A percentile compares a stretch with the other conserved stretches of the same genome.
Evolutionary conservation across 2,113 vertebrate species (phyloP).

Genomic region (Saguinus imperator): DNA sequence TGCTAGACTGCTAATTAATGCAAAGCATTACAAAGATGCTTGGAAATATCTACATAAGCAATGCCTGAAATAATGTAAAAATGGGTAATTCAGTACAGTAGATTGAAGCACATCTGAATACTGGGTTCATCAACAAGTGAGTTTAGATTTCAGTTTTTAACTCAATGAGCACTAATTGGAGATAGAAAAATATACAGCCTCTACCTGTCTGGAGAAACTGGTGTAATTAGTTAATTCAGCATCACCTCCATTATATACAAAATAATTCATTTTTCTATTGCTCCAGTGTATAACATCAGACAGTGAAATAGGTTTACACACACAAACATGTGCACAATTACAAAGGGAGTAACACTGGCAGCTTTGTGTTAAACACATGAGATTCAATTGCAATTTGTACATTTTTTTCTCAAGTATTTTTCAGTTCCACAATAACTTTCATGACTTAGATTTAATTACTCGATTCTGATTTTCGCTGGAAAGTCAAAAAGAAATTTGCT

Average conservation of each 20-base stretch:
- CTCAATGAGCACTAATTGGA: not conserved
- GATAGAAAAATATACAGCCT: not conserved
- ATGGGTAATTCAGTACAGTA: not conserved
- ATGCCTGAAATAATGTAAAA: not conserved
- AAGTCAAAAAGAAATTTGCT: conserved; percentile 66
- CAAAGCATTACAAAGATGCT: not conserved
- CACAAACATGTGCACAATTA: not conserved
- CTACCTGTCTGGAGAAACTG: not conserved
- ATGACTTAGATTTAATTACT: conserved; percentile 35
- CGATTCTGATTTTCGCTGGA: conserved; percentile 45
- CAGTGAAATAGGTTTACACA: not conserved
- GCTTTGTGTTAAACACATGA: not conserved
- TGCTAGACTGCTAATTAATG: not conserved
- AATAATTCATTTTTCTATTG: not conserved
- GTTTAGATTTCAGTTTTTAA: conserved; percentile 8
- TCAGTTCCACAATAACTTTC: conserved; percentile 47
- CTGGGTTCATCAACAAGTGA: conserved; percentile 12
- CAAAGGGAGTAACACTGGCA: not conserved
- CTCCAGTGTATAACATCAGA: not conserved
- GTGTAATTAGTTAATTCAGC: not conserved
- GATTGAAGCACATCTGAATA: not conserved
- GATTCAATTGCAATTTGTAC: not conserved
- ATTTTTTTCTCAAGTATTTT: conserved; percentile 9
- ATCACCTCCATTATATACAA: not conserved
- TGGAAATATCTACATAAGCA: not conserved